Evolutionary conservation across 2,888 invertebrate species (phyloP).

Genomic region (Psylliodes chrysocephalus): DNA sequence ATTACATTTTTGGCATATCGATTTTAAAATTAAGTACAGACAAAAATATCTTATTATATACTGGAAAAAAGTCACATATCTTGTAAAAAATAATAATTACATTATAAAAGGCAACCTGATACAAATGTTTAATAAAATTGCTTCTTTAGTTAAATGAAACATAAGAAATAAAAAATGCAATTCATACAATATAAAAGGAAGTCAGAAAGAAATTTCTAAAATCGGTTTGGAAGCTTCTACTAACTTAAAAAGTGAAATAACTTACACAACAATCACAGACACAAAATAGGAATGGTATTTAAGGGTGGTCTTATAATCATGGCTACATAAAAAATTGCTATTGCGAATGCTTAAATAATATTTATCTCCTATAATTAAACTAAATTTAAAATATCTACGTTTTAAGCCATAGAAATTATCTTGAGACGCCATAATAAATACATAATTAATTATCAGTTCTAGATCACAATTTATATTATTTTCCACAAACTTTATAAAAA

Average conservation of each 20-base stretch:
- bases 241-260: slow-evolving; percentile 23
- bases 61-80: slow-evolving; percentile 48
- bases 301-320: slow-evolving; percentile 26
- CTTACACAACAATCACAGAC: slow-evolving; percentile 46
- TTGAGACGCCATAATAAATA: not conserved
- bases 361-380: not conserved
- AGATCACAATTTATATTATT: not conserved
- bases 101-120: slow-evolving; percentile 43
- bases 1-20: slow-evolving; percentile 43
- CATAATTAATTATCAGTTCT: not conserved
- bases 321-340: slow-evolving; percentile 14
- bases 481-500: not conserved
- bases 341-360: not conserved
- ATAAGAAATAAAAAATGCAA: slow-evolving; percentile 36
- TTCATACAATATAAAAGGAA: slow-evolving; percentile 38
- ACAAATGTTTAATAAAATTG: slow-evolving; percentile 41
- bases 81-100: slow-evolving; percentile 46
- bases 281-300: slow-evolving; percentile 35
- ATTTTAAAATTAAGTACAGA: slow-evolving; percentile 49
- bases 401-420: not conserved
- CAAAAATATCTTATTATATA: slow-evolving; percentile 46
- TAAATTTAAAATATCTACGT: not conserved
- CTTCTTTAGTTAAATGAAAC: too few relatives aligned
- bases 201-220: slow-evolving; percentile 44
- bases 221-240: slow-evolving; percentile 8